Evolutionary conservation across 2,797 vertebrate genomes (phyloP).

Genomic region (Hydrophis major): DNA sequence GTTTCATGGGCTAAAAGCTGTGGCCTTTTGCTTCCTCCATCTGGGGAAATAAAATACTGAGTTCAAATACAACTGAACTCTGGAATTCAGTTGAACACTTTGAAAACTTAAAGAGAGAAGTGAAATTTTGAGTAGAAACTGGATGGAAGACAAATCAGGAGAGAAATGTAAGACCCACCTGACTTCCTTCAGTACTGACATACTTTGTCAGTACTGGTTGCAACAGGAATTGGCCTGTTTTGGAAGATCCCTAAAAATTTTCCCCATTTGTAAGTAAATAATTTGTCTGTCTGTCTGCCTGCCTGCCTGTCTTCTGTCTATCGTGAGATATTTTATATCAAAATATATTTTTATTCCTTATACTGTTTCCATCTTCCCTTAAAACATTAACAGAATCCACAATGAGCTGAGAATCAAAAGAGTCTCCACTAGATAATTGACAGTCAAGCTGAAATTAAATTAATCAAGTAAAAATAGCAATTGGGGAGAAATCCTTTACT

Average conservation of each 20-base stretch:
- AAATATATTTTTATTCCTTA: no score
- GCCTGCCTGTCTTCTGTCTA: background rate
- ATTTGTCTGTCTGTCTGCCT: background rate
- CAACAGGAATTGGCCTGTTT: no score
- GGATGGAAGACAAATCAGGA: background rate
- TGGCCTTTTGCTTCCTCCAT: background rate
- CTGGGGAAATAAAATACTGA: background rate
- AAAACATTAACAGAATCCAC: no score
- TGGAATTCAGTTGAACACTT: background rate
- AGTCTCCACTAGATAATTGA: no score
- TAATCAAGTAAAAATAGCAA: no score
- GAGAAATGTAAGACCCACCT: background rate
- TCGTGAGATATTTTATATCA: no score
- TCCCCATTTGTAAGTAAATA: background rate
- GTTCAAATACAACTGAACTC: background rate
- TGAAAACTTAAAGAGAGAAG: background rate
- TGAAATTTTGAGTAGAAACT: background rate
- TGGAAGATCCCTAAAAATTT: background rate
- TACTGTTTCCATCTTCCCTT: no score
- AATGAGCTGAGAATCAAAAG: no score
- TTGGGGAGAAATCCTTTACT: no score
- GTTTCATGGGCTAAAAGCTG: background rate
- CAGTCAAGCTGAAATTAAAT: no score
- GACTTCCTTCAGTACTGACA: background rate
- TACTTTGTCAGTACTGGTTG: no score